Conservation (phyloP, 2,888 invertebrate genomes). For the Mythimna vitellina region DNA sequence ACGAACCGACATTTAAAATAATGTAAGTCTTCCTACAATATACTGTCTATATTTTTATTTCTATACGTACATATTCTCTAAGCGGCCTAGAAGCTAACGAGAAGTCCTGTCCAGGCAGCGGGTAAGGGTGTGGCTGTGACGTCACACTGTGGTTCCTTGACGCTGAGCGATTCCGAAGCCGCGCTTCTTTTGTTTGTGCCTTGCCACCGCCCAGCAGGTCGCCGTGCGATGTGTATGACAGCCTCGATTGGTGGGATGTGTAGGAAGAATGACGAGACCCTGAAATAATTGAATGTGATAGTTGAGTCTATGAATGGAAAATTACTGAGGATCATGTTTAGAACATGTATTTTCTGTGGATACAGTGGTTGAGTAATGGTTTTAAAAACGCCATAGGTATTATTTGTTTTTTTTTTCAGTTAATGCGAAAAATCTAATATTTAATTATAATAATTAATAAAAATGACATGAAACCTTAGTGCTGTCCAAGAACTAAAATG, state of each 20-base stretch:
- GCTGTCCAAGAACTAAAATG: too few species aligned
- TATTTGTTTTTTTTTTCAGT: too few species aligned
- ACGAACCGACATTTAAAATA: background rate
- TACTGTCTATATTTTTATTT: too few species aligned
- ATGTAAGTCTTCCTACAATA: too few species aligned
- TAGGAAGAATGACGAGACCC: conserved; percentile 98
- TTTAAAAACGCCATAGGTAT: too few species aligned
- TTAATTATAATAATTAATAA: too few species aligned
- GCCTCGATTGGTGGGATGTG: conserved; percentile 97
- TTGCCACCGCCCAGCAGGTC: conserved; percentile 95
- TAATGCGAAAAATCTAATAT: too few species aligned
- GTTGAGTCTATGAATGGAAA: background rate
- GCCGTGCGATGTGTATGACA: conserved; percentile 98
- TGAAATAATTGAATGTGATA: conserved; percentile 62
- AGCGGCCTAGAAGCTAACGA: conserved; percentile 92
- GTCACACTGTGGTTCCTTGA: conserved; percentile 93
- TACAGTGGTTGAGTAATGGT: background rate
- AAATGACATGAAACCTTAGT: too few species aligned
- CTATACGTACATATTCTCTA: conserved; percentile 93
- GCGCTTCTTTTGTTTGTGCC: conserved; percentile 96
- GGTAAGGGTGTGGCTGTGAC: conserved; percentile 90
- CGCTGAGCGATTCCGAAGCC: conserved; percentile 93
- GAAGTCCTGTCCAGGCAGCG: conserved; percentile 88
- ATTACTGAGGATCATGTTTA: background rate
- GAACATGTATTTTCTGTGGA: background rate